phyloP scores from a whole-genome alignment of 2,888 invertebrate species.

The Ceratothoa steindachneri region DNA sequence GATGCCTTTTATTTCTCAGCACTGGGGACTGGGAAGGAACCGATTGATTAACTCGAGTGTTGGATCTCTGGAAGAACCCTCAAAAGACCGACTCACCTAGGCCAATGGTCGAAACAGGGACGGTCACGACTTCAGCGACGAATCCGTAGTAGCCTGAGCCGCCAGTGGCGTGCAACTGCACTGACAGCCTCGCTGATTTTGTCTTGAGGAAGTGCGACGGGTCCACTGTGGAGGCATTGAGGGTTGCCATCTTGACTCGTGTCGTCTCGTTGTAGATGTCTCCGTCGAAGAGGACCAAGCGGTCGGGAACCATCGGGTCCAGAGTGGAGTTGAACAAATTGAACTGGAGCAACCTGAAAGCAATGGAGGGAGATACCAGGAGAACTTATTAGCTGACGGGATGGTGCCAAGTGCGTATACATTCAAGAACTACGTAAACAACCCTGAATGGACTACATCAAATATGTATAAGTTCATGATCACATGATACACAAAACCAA shows the following conservation, averaged over 20 bases:
- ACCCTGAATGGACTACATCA: too few relatives aligned
- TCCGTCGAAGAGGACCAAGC: constrained; percentile 82
- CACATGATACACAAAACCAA: too few relatives aligned
- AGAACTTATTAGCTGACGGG: too few relatives aligned
- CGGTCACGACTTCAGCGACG: constrained; percentile 90
- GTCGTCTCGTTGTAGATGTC: constrained; percentile 83
- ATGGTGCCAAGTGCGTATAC: too few relatives aligned
- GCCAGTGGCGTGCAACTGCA: constrained; percentile 89
- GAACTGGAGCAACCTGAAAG: constrained; percentile 71
- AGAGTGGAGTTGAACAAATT: constrained; percentile 84
- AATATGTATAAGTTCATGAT: too few relatives aligned
- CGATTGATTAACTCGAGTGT: too few relatives aligned
- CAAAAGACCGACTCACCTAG: constrained; percentile 70
- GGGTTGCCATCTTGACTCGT: constrained; percentile 67
- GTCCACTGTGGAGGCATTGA: constrained; percentile 62
- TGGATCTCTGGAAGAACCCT: too few relatives aligned
- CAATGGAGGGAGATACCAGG: constrained; percentile 16
- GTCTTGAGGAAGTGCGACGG: constrained; percentile 71
- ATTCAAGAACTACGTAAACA: too few relatives aligned
- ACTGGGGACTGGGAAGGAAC: too few relatives aligned
- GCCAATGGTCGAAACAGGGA: constrained; percentile 86
- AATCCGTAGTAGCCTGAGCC: constrained; percentile 92
- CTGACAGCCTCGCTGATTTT: constrained; percentile 60
- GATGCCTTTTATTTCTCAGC: too few relatives aligned
- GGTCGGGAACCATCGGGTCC: constrained; percentile 71